Evolutionary conservation across 2,113 vertebrate genomes (phyloP), one percentile per base, ranked within the genome.

Genomic region (Oplegnathus fasciatus): DNA sequence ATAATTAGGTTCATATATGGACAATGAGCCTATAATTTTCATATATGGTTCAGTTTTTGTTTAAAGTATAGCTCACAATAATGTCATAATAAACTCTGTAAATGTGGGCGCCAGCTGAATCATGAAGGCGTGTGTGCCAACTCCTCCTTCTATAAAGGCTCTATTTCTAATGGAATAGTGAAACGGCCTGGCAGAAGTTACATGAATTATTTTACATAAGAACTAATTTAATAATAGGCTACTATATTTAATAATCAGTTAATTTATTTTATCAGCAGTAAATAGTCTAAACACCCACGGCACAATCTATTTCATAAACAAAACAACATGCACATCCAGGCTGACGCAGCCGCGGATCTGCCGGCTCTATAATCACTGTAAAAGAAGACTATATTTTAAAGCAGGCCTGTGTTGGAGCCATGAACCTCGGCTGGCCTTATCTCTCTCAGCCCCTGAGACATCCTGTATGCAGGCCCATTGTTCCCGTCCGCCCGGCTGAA

Each of bases 391-490:
- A 6, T 34, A n/a, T 55, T 42, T 24, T 40, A 48, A 28, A 64
- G 58, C 48, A 37, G 68, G 76, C 58, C 54, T 71, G 65, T 64
- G 57, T 42, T 77, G 83, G 58, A 87, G 64, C 75, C 54, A 64
- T 90, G 87, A 83, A 84, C 86, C 89, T 86, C 76, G 28, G 66
- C 76, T 71, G 68, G 80, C 73, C 88, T 94, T 91, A 92, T 94
- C 90, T 93, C 75, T 46, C 73, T 32, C 50, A 74, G 66, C 67
- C 69, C 72, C 79, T 26, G 73, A 85, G 88, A 90, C 88, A 89
- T 93, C 94, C 94, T 94, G 92, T 86, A 91, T 94, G 90, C 94
- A 88, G 92, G 93, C 75, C 85, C 84, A 93, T 95, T 95, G 91
- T 94, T 92, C 86, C 55, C 71, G 34, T 30, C 79, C 15, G 79